Evolutionary conservation across 2,797 vertebrate species (phyloP), one percentile per base, ranked within the genome.

Genomic region (Stomatorhinus walkeri): DNA sequence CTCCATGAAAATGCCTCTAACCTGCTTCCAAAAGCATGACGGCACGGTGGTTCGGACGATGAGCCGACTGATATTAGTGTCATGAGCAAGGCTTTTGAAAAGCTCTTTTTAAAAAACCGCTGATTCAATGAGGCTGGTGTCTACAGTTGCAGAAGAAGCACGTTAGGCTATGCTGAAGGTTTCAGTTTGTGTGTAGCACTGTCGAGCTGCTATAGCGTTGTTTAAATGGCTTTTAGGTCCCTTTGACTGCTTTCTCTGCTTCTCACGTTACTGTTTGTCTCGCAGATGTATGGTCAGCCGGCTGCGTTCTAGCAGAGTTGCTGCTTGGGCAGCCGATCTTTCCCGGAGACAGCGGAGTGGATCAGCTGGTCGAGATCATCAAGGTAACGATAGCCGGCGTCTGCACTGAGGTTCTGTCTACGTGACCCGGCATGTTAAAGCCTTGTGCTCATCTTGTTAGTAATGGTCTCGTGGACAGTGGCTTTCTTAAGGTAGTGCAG

Each of bases 341-440:
- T 93, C 97, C 97, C 90, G 97, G 97, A 89, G 97, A 97, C 93
- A 97, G 97, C 92, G 97, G 97, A 88, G 97, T 97, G 92, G 97
- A 97, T 95, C 97, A 97, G 79, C 95, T 97, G 94, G 97, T 97
- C 92, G 97, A 97, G 95, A 97, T 97, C 93, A 97, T 97, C 93
- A 97, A 97, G 96, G 97, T 97, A 93, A 79, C 76, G n/a, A n/a
- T 79, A 79, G 76, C n/a, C 14, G 14, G 10, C 8, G 3, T n/a
- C 10, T 54, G 40, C 76, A 22, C 76, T n/a, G 6, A 32, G 32
- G 76, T 61, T 32, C 22, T 79, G 24, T 54, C 16, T 9, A 46
- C 48, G 79, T 43, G 32, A 46, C 22, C 5, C 12, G 7, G 1
- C 28, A 64, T 24, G 9, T 36, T 40, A 22, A 1, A 51, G 1